These are phyloP conservation scores for Saccostrea echinata DNA, from an alignment of 1,140 invertebrate genomes.

Conservation along the genomic window DNA sequence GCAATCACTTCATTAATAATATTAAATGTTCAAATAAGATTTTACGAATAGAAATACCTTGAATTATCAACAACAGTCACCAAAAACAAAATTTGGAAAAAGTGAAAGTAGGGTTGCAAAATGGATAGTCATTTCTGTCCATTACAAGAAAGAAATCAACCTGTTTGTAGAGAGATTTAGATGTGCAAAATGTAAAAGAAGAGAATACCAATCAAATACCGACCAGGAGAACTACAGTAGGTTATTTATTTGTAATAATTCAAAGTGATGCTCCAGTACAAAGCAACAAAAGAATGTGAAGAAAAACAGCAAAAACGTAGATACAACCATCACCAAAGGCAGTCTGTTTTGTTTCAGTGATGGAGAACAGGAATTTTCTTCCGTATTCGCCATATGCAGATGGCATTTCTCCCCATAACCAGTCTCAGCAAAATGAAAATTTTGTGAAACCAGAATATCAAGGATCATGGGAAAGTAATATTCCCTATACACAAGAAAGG, in stretches of 20 bases:
- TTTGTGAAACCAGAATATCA: slow-evolving; percentile 10
- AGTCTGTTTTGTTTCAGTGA: not conserved
- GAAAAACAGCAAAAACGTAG: not conserved
- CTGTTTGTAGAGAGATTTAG: too few relatives aligned
- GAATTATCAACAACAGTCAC: slow-evolving; percentile 25
- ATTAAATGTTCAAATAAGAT: not conserved
- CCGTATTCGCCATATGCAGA: not conserved
- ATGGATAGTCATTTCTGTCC: not conserved
- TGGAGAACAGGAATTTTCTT: slow-evolving; percentile 20
- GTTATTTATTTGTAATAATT: too few relatives aligned
- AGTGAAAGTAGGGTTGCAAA: slow-evolving; percentile 22
- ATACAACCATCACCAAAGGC: not conserved
- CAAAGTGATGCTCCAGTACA: not conserved
- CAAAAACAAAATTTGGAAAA: slow-evolving; percentile 27
- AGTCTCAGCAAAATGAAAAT: slow-evolving; percentile 23
- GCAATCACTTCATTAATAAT: too few relatives aligned
- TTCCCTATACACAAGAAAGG: not conserved
- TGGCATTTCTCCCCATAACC: not conserved
- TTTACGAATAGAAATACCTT: not conserved
- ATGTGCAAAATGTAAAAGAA: too few relatives aligned
- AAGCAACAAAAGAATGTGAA: slow-evolving; percentile 31
- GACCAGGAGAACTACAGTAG: too few relatives aligned
- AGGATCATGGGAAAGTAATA: slow-evolving; percentile 4
- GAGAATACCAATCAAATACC: too few relatives aligned
- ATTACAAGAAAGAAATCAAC: not conserved